Base-by-base conservation (phyloP, 2,888 invertebrate genomes). In the Strigamia crassipes region DNA sequence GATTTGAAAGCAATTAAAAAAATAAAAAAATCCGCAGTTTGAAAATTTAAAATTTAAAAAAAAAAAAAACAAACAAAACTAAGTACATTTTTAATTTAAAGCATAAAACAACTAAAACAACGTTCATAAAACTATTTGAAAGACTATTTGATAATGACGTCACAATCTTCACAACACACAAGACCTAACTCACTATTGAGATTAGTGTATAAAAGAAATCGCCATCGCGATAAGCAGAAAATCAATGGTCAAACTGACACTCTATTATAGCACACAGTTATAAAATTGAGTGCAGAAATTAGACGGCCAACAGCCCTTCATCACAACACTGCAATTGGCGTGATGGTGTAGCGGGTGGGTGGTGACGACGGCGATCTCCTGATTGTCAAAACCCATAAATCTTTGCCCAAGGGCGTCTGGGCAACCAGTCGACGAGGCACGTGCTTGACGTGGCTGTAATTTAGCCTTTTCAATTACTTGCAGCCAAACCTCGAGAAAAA, bases 311-410 rank as follows among this genome's bases (percentile, higher is more conserved):
- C 21, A 61, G 61, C 61, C 61, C 61, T 61, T 23, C 61, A 61
- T 61, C 23, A 61, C 61, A 61, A 61, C 61, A 61, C 10, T 61
- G 61, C 61, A 23, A 61, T 61, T 61, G 61, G 61, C 61, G 61
- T n/a, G 46, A 46, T 46, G 46, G 46, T 46, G 15, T n/a, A 46
- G 46, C 46, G 13, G 46, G 46, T 61, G 61, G 61, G 61, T 61
- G 61, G 61, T 61, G 61, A 61, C 61, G 61, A 23, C 61, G 61
- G 61, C 61, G 61, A 61, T 61, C 61, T 61, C 61, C 61, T 61
- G 61, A 61, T 61, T 61, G 61, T 61, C 61, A 61, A 61, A 61
- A 61, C 18, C 61, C 61, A 61, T 61, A 61, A 61, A 61, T 61
- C 61, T 61, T 61, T 61, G 61, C 61, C 23, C 61, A 61, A 61